Evolutionary conservation across 2,797 vertebrate genomes (phyloP).

Genomic region (Coilia nasus): DNA sequence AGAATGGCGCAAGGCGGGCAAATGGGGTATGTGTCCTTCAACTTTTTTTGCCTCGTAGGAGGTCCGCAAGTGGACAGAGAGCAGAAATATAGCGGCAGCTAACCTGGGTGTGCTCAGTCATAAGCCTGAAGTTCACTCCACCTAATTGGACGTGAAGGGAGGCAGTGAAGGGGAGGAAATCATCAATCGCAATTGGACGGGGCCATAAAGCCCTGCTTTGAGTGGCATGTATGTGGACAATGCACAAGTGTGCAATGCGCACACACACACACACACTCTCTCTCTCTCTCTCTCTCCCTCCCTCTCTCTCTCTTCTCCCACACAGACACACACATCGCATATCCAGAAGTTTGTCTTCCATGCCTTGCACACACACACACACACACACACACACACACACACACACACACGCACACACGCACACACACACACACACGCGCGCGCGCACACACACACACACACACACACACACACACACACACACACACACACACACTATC

Average conservation of each 20-base stretch:
- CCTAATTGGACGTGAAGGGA: conserved; percentile 8
- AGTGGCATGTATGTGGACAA: conserved; percentile 8
- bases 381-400: too few relatives aligned
- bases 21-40: background rate
- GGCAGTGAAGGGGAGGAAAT: background rate
- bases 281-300: conserved; percentile 26
- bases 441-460: background rate
- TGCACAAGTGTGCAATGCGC: background rate
- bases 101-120: background rate
- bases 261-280: conserved; percentile 32
- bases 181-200: background rate
- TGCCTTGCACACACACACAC: too few relatives aligned
- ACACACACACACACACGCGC: too few relatives aligned
- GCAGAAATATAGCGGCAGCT: background rate
- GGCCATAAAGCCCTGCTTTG: conserved; percentile 7
- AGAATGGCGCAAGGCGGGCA: background rate
- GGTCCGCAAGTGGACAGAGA: background rate
- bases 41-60: background rate
- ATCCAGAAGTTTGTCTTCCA: background rate
- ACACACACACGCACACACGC: too few relatives aligned
- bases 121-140: background rate
- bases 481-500: background rate
- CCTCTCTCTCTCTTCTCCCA: conserved; percentile 23
- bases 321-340: too few relatives aligned
- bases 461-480: conserved; percentile 1